Base-by-base conservation (phyloP, 1,140 invertebrate genomes). In the Macrobrachium rosenbergii region DNA sequence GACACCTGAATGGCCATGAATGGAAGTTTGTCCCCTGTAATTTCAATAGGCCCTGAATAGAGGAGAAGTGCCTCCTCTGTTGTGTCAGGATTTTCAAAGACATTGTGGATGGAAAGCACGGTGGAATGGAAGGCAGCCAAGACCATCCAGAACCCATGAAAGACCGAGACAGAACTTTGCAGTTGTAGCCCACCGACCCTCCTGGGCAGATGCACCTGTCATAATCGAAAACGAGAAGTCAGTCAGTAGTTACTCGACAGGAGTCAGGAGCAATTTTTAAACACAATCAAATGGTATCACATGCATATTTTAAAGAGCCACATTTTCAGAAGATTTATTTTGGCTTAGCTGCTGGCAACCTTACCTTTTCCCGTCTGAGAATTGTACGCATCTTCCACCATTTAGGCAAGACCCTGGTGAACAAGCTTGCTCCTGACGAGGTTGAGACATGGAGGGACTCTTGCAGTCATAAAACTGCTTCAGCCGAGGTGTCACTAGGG, bases 161-260 rank as follows among this genome's bases (percentile, higher is more conserved):
- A 16, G 83, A 64, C 6, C 83, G 23, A 11, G 60, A 28, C 73
- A 84, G 62, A 17, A 84, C 75, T 62, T 84, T 84, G 60, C 83
- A 84, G 52, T 64, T 73, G 69, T 59, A 60, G 28, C 83, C 83
- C 28, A 28, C 45, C 60, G 73, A 63, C 21, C 83, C 83, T 14
- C 62, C 83, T 2, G 83, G 83, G 52, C 83, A 84, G 58, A 78
- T 75, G n/a, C 83, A 84, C 73, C 83, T 82, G n/a, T 52, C 52
- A 52, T 52, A 10, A 5, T 52, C 52, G 12, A 52, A 52, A 52
- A 12, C 0, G 52, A 5, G 52, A 52, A 52, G 52, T 2, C 7
- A 8, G 52, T 52, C 52, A 10, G 52, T 52, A 12, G 52, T 10
- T 10, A 52, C 52, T 8, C 7, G 8, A 0, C 0, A 52, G 12